Evolutionary conservation across 1,140 invertebrate species (phyloP).

Genomic region (Drosophila arawakana): DNA sequence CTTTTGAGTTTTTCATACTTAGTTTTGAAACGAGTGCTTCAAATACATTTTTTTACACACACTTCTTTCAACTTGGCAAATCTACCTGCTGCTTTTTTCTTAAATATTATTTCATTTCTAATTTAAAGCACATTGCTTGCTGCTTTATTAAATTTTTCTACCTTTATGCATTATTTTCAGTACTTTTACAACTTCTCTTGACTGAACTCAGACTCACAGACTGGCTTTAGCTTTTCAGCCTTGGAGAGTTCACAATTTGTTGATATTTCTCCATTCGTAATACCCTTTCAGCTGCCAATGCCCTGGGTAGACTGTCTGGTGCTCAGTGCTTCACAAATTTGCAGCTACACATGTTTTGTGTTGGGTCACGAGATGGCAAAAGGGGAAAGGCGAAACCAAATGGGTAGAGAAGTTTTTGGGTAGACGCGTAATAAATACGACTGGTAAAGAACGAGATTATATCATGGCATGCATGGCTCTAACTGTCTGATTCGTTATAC

Average conservation of each 20-base stretch:
- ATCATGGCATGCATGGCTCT: conserved; percentile 70
- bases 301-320: conserved; percentile 14
- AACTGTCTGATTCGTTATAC: conserved; percentile 58
- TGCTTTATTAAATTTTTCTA: no score
- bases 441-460: conserved; percentile 62
- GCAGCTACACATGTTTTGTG: conserved; percentile 38
- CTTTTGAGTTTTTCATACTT: no score
- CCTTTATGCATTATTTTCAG: neutral
- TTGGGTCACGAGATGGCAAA: conserved; percentile 11
- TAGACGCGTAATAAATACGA: conserved; percentile 71
- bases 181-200: neutral
- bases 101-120: no score
- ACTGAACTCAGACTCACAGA: neutral
- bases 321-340: conserved; percentile 15
- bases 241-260: conserved; percentile 3
- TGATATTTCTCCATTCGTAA: neutral
- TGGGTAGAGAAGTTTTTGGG: conserved; percentile 17
- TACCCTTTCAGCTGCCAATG: conserved; percentile 14
- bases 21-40: no score
- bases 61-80: no score
- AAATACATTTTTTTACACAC: no score
- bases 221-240: neutral
- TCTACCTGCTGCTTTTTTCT: no score
- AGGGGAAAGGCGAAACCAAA: neutral
- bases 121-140: no score